phyloP scores from a whole-genome alignment of 1,140 invertebrate species.

The Heliconius himera region DNA sequence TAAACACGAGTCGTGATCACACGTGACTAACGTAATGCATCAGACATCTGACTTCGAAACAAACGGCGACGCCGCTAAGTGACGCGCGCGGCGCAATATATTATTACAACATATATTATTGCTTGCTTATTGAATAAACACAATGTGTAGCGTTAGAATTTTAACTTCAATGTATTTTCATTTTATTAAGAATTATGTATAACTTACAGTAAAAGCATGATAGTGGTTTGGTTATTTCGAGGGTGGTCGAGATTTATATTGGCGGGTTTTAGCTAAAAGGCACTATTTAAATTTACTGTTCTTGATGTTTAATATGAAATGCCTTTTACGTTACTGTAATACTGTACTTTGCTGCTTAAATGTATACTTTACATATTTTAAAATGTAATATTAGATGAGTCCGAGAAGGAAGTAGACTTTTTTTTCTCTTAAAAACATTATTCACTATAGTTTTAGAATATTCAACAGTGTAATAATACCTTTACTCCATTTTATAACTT shows the following conservation, averaged over 20 bases:
- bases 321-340: slow-evolving; percentile 53
- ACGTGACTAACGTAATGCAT: slow-evolving; percentile 55
- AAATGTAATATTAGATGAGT: slow-evolving; percentile 71
- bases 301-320: slow-evolving; percentile 48
- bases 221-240: slow-evolving; percentile 64
- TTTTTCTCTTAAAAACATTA: slow-evolving; percentile 75
- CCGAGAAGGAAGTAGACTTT: slow-evolving; percentile 73
- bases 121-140: slow-evolving; percentile 80
- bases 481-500: slow-evolving; percentile 75
- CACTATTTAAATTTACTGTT: slow-evolving; percentile 49
- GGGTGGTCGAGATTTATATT: slow-evolving; percentile 58
- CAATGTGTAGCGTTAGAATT: slow-evolving; percentile 77
- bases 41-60: slow-evolving; percentile 61
- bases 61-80: slow-evolving; percentile 28
- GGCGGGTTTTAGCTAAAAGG: slow-evolving; percentile 56
- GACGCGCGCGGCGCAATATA: slow-evolving; percentile 44
- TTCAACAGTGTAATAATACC: slow-evolving; percentile 71
- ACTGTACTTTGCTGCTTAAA: slow-evolving; percentile 61
- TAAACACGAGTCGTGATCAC: slow-evolving; percentile 60
- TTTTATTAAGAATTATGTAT: slow-evolving; percentile 77
- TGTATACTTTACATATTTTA: slow-evolving; percentile 69
- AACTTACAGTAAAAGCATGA: slow-evolving; percentile 69
- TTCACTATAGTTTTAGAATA: slow-evolving; percentile 80
- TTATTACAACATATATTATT: slow-evolving; percentile 77
- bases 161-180: slow-evolving; percentile 78